Evolutionary conservation across 2,888 invertebrate genomes (phyloP), one percentile per base, ranked within the genome.

Genomic region (Megastigmus dorsalis): DNA sequence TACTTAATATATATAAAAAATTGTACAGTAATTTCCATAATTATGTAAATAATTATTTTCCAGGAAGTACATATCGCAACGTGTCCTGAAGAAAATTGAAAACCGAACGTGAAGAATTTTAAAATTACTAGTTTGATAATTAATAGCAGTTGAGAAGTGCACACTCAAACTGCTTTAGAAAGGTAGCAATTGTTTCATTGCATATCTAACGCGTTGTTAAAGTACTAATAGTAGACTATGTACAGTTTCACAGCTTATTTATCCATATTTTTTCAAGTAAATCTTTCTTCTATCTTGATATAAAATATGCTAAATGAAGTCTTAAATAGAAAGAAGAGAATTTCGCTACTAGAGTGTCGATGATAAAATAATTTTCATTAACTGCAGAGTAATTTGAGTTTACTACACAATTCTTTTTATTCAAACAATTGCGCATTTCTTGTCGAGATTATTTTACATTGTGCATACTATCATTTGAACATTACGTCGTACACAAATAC

Each of bases 141-240:
- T 6, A 28, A 15, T 33, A 54, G 18, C 18, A 20, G 18, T 33
- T 7, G 7, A 26, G n/a, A n/a, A 28, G 52, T 20, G 50, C 2
- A 15, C 54, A 33, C 9, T 23, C 18, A 0, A 18, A 18, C 54
- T 18, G 33, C 10, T 43, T 60, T 15, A 4, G 43, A 60, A 60
- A 60, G 59, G 43, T 26, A 43, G 43, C 43, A 43, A 60, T 43
- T 28, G 43, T 43, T 41, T 41, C 59, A 28, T 43, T 60, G 26
- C 59, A 43, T 36, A 15, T 28, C 41, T 26, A 43, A 60, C 28
- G 26, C 41, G 15, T n/a, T n/a, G n/a, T 59, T 60, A 28, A n/a
- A 43, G n/a, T 23, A 18, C 43, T 60, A 60, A 60, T 60, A 10
- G 6, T 18, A 60, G 28, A 4, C 15, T n/a, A n/a, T n/a, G n/a